These are phyloP conservation scores for Danio aesculapii DNA, from an alignment of 2,797 vertebrate species.

Conservation along the genomic window DNA sequence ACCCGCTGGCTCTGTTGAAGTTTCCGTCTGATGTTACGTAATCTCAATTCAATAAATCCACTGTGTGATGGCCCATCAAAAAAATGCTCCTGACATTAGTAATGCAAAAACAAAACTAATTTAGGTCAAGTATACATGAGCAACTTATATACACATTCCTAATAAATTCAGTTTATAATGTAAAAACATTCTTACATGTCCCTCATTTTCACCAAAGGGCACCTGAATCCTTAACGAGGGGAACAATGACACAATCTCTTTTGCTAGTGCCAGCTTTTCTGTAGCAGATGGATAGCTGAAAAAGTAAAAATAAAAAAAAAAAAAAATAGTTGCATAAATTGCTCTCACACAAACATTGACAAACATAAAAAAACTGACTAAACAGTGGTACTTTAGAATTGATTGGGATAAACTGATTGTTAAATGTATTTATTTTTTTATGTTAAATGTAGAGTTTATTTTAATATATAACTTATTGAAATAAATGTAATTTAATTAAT, in stretches of 20 bases:
- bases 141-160: not conserved
- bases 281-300: not conserved
- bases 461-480: not conserved
- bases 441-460: not conserved
- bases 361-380: not conserved
- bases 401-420: not conserved
- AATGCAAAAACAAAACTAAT: not conserved
- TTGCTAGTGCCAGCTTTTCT: conserved; percentile 6
- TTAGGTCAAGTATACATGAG: not conserved
- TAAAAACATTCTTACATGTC: not conserved
- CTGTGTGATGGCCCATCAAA: conserved; percentile 10
- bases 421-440: not conserved
- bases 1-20: not conserved
- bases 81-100: not conserved
- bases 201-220: conserved; percentile 3
- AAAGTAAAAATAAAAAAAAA: not conserved
- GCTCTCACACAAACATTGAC: not conserved
- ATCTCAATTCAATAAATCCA: not conserved
- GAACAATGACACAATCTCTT: not conserved
- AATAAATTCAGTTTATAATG: not conserved
- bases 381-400: not conserved
- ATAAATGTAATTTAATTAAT: not conserved
- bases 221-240: not conserved
- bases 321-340: not conserved
- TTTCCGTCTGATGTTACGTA: not conserved